Evolutionary conservation across 92 coral and sea anemone genomes (phyloP), one percentile per base, ranked within the genome.

Genomic region (Epizoanthus illoricatus): DNA sequence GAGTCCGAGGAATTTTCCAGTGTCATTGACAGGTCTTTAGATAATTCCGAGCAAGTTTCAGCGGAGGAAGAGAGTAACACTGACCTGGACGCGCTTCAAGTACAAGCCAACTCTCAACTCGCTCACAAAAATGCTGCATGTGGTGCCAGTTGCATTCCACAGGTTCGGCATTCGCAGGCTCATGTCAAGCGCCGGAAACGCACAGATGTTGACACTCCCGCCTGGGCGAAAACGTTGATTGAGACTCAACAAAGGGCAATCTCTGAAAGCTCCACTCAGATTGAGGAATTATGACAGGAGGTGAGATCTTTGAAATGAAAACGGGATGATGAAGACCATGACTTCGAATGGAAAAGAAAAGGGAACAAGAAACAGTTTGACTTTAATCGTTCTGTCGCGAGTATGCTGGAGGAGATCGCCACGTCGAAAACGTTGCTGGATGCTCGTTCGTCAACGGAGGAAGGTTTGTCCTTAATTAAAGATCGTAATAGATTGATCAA

Each of bases 291-390:
- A 21, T 3, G 70, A 15, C 16, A 10, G 17, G 70, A 65, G 13
- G 18, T 65, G 17, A 24, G 5, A 24, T 65, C 70, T 40, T 24
- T 65, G 17, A 65, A 65, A 28, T 41, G 18, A 7, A 65, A 65
- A 21, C 42, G 70, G 5, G 43, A 17, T 19, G 67, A 58, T 39
- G 36, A 83, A 1, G 80, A 84, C 18, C 59, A 62, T 6, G 45
- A 24, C 18, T 72, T 84, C 64, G 47, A 84, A 23, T 84, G 71
- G 72, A 73, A 73, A 19, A 13, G 42, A 43, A 69, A 81, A 54
- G 85, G 85, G 4, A 67, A 67, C 20, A 67, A 69, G 41, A 81
- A 81, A 47, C 85, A 81, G 42, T 81, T n/a, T 41, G 85, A 81
- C 17, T 81, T 81, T 56, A 69, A 81, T 15, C 56, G 61, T n/a